Evolutionary conservation across 2,888 invertebrate genomes (phyloP), one percentile per base, ranked within the genome.

Genomic region (Eudemis profundana): DNA sequence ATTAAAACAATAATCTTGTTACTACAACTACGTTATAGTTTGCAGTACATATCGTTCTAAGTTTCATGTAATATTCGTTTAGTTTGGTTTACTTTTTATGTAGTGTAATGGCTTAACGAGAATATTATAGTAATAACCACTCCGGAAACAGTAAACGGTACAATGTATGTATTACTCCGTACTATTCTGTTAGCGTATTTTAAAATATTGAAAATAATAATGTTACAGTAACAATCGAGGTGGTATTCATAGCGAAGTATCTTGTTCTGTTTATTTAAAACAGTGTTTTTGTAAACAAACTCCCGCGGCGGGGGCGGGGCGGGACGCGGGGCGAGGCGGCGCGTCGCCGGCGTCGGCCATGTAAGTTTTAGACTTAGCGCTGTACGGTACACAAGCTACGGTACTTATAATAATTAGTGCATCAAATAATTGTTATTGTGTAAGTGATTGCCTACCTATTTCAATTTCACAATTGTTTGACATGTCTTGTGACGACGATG

Each of bases 111-210:
- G 29, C 49, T 29, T 49, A 49, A 27, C 49, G 14, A 50, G 49
- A 50, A 50, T 50, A 50, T 50, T 27, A 27, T 50, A 50, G 49
- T 50, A 50, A 50, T 14, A 50, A 50, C 29, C 49, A 27, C 27
- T 15, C 49, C 27, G 49, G 29, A 50, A 50, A 50, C 49, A 29
- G 49, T 50, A 50, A 50, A 50, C 23, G 29, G 49, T 50, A 49
- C 49, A 27, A 50, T 29, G 49, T 19, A 50, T 27, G 49, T 50
- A 50, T 50, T 50, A 50, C 23, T 50, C 49, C 49, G 49, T 50
- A 29, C 49, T 50, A 50, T 50, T 27, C 49, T 50, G 49, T 50
- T 23, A 29, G 49, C 49, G 49, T 50, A 15, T 50, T 50, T 50
- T 50, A 50, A 50, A 50, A 50, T 50, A 50, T 15, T 50, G 4